Base-by-base conservation (phyloP, 2,888 invertebrate species). In the Argynnis bischoffii region DNA sequence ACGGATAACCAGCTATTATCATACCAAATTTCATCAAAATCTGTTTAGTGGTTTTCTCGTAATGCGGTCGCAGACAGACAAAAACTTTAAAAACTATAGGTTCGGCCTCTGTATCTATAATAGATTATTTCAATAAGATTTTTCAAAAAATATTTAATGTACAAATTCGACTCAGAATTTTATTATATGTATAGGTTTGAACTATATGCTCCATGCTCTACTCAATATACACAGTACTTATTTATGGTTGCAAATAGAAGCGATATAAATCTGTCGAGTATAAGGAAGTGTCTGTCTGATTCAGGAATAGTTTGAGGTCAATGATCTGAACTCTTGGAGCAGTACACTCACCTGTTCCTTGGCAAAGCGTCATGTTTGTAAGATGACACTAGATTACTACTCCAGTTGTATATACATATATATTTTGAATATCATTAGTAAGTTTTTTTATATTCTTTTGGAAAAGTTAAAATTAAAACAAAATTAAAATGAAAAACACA, bases 321-420 rank as follows among this genome's bases (percentile, higher is more conserved):
- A 86, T 78, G 90, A 76, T 77, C 88, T 77, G 70, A 71, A 76
- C 74, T 76, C 70, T 74, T 65, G 66, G 67, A 74, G 66, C 72
- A 84, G 91, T 89, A 82, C 90, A 89, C 83, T 90, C 88, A 91
- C 90, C 89, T 90, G 90, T 77, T 75, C 77, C 75, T 89, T 92
- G 91, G 91, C 91, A 89, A 79, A 80, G 79, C 76, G 81, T 77
- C 73, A 67, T 71, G 70, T 73, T 71, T 84, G 89, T 81, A 89
- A 90, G 79, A 78, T 81, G 88, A 89, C 82, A 88, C 78, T 72
- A 59, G 26, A 47, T 21, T 21, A 57, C 64, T 66, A 61, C 11
- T 63, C 51, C 55, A 63, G 47, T 56, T 64, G 55, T 55, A 16
- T 26, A 53, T 51, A 41, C 51, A 16, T 26, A 53, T 51, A 41